These are phyloP conservation scores for Theretra japonica DNA, from an alignment of 2,888 invertebrate genomes.

Conservation along the genomic window DNA sequence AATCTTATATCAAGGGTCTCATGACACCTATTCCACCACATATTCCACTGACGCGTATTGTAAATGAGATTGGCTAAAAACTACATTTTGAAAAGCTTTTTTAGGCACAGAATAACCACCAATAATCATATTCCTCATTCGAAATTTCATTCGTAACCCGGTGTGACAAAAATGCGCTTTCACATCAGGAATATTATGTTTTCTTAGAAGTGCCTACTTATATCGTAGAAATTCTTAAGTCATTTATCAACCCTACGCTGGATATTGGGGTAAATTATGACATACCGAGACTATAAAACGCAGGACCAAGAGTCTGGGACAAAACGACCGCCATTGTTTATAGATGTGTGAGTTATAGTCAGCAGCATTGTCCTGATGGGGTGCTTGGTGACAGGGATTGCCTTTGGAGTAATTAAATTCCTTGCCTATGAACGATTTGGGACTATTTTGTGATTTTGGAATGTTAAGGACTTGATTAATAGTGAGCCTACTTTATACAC, in stretches of 20 bases:
- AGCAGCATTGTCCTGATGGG: constrained; percentile 5
- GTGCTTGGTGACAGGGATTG: neutral
- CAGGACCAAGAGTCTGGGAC: constrained; percentile 5
- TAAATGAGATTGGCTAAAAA: too few relatives aligned
- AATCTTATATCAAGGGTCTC: too few relatives aligned
- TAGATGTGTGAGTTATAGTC: constrained; percentile 8
- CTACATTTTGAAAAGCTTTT: too few relatives aligned
- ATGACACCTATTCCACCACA: too few relatives aligned
- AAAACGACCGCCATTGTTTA: constrained; percentile 20
- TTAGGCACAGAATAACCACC: too few relatives aligned
- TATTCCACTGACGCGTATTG: too few relatives aligned
- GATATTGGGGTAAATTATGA: constrained; percentile 1
- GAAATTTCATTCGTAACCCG: too few relatives aligned
- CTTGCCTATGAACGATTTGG: neutral
- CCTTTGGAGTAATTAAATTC: neutral
- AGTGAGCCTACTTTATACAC: too few relatives aligned
- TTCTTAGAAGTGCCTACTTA: neutral
- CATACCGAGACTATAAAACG: constrained; percentile 17
- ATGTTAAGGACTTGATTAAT: neutral
- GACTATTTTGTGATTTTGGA: neutral
- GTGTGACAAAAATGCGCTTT: too few relatives aligned
- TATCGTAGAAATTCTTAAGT: neutral
- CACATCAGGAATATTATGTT: too few relatives aligned
- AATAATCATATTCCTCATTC: too few relatives aligned
- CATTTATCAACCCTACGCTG: constrained; percentile 12